Percentiles rank a stretch among this genome's conserved stretches.
Evolutionary conservation across 1,140 invertebrate genomes (phyloP).

Genomic region (Caenorhabditis inopinata): DNA sequence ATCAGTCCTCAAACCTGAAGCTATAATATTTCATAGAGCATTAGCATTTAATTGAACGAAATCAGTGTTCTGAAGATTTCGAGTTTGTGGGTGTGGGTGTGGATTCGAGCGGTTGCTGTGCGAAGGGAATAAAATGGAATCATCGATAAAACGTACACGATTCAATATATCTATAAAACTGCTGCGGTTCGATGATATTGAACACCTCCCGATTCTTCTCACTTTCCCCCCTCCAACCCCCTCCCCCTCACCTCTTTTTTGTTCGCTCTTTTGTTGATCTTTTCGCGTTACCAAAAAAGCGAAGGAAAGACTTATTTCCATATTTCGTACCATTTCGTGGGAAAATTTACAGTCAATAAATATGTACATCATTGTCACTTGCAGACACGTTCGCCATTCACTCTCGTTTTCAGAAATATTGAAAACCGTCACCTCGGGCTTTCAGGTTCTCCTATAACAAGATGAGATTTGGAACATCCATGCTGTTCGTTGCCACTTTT

Average conservation of each 20-base stretch:
- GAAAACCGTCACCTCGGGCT: no score
- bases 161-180: constrained; percentile 25
- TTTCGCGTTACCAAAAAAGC: not conserved
- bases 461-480: constrained; percentile 6
- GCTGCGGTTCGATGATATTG: not conserved
- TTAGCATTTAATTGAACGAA: no score
- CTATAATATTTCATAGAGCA: no score
- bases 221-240: not conserved
- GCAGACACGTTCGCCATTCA: not conserved
- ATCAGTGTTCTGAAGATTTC: no score
- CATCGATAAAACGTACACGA: constrained; percentile 2
- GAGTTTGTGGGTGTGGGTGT: not conserved
- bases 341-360: constrained; percentile 16
- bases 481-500: not conserved
- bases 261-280: not conserved
- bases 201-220: not conserved
- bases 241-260: not conserved
- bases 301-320: not conserved
- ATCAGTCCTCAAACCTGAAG: no score
- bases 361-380: not conserved
- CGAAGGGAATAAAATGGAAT: not conserved
- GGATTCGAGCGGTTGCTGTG: not conserved
- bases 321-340: constrained; percentile 2
- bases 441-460: not conserved
- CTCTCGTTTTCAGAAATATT: no score